These are phyloP conservation scores for Euphonia xanthogaster DNA, from an alignment of 2,797 vertebrate genomes.

Conservation along the genomic window DNA sequence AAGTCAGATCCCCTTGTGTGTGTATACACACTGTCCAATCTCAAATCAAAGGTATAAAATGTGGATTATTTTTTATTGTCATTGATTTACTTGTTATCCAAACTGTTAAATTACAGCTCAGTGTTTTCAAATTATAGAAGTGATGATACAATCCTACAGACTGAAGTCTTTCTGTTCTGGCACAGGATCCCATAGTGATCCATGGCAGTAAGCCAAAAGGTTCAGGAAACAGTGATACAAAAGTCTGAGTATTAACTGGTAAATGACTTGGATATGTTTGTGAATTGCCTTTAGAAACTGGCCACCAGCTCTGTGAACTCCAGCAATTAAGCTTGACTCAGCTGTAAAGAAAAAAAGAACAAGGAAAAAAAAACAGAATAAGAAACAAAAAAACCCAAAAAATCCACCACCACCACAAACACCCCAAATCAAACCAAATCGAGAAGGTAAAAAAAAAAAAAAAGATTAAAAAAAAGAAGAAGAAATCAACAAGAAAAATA, in stretches of 20 bases:
- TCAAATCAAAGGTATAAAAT: background rate
- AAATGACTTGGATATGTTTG: background rate
- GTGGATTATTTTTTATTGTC: background rate
- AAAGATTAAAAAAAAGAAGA: background rate
- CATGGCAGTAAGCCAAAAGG: background rate
- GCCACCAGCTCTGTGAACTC: background rate
- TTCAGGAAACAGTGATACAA: background rate
- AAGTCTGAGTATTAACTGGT: background rate
- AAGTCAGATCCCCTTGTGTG: background rate
- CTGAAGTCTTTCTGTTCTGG: background rate
- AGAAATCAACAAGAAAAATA: background rate
- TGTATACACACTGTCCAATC: background rate
- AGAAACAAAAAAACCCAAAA: background rate
- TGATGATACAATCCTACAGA: background rate
- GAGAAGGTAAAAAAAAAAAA: background rate
- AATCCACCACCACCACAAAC: background rate
- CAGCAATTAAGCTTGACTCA: background rate
- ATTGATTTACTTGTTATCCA: background rate
- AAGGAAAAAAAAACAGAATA: background rate
- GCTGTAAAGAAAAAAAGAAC: background rate
- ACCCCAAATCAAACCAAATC: rapidly evolving
- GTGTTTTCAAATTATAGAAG: background rate
- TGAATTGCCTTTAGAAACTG: background rate
- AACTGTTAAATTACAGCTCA: background rate
- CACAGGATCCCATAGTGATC: background rate